Evolutionary conservation across 1,140 invertebrate species (phyloP).

Genomic region (Brachionus manjavacas): DNA sequence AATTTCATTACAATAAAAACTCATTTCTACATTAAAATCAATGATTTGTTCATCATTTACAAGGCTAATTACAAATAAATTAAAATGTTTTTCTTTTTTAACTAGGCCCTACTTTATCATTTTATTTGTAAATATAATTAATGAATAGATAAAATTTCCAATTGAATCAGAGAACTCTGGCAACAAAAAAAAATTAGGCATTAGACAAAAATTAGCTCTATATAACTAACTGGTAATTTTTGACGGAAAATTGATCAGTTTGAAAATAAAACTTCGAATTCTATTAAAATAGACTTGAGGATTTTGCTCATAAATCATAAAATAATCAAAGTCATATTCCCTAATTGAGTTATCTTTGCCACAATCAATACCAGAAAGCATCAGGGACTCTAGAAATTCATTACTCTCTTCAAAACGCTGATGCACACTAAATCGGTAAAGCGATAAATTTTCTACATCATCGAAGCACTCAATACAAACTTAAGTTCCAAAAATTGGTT

Average conservation of each 20-base stretch:
- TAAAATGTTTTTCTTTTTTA: not conserved
- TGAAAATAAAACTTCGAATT: constrained; percentile 3
- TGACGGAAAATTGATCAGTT: not conserved
- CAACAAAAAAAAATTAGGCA: not conserved
- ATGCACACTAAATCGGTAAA: not conserved
- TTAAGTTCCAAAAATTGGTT: not conserved
- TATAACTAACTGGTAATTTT: not conserved
- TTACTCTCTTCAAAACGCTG: not conserved
- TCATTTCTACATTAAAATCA: not conserved
- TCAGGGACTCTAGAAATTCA: not conserved
- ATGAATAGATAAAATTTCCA: constrained; percentile 10
- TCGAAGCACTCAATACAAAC: not conserved
- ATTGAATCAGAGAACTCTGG: not conserved
- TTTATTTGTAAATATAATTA: not conserved
- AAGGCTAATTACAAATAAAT: not conserved
- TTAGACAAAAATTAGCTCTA: not conserved
- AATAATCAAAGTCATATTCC: constrained; percentile 24
- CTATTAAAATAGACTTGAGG: constrained; percentile 32
- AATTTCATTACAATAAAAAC: not conserved
- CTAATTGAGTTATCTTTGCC: not conserved
- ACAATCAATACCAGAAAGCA: not conserved
- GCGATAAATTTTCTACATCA: not conserved
- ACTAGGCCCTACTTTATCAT: not conserved
- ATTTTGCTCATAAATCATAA: constrained; percentile 33
- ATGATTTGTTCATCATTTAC: not conserved